phyloP scores from a whole-genome alignment of 2,113 vertebrate genomes.

The Laterallus jamaicensis region DNA sequence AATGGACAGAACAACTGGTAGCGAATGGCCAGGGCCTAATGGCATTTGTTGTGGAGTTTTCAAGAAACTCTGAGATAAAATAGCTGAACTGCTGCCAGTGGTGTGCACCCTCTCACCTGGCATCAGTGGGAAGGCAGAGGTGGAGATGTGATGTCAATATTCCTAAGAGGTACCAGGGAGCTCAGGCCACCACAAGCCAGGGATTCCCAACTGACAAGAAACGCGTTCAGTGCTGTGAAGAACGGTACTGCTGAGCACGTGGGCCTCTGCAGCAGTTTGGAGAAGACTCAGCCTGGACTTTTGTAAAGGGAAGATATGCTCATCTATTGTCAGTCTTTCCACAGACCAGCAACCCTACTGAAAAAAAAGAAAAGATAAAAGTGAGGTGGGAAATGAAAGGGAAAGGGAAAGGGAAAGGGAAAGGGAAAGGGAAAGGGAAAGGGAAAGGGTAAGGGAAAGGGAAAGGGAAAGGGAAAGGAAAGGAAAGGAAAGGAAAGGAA shows the following conservation, averaged over 20 bases:
- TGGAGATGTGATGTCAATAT: neutral
- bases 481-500: neutral
- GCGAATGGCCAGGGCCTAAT: neutral
- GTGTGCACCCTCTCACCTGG: neutral
- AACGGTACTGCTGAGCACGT: neutral
- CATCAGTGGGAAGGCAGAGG: neutral
- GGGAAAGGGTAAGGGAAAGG: no score
- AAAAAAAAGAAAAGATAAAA: no score
- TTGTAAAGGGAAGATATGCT: neutral
- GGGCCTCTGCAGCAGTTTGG: neutral
- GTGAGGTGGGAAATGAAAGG: no score
- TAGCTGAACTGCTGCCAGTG: neutral
- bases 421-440: no score
- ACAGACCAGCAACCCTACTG: neutral
- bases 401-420: no score
- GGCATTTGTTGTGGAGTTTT: neutral
- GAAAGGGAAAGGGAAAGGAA: no score
- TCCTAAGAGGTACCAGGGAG: neutral
- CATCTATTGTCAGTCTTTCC: neutral
- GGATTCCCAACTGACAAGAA: neutral
- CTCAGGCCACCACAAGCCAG: rapidly evolving
- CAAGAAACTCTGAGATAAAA: neutral
- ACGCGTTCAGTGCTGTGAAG: neutral
- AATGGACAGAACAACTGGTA: neutral
- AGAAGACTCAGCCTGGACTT: neutral